phyloP scores from a whole-genome alignment of 2,888 invertebrate species.

The Calameuta idolon region DNA sequence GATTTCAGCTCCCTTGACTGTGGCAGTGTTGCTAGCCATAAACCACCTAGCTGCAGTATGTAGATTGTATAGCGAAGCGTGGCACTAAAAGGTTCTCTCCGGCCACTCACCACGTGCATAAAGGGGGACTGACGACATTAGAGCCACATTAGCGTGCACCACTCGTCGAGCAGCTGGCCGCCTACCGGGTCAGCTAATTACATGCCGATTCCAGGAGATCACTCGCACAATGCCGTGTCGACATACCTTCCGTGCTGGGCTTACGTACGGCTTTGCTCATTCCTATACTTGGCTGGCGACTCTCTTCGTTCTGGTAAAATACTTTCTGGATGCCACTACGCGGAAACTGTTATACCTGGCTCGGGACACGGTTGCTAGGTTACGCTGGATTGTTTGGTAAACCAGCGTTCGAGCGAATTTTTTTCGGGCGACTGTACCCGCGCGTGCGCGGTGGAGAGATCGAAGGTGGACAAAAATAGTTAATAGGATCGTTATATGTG shows the following conservation, averaged over 20 bases:
- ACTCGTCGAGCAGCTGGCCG: conserved; percentile 60
- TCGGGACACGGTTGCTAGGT: not conserved
- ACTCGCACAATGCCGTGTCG: conserved; percentile 37
- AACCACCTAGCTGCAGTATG: not conserved
- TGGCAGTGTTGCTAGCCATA: not conserved
- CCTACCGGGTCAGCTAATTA: conserved; percentile 53
- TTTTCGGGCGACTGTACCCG: not conserved
- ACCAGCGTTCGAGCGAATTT: not conserved
- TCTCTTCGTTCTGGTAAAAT: not conserved
- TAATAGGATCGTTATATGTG: not conserved
- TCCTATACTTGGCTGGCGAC: not conserved
- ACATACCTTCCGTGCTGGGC: conserved; percentile 21
- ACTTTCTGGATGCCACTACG: not conserved
- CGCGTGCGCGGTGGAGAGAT: not conserved
- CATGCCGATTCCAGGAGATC: conserved; percentile 53
- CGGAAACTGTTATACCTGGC: not conserved
- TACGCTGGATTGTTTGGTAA: not conserved
- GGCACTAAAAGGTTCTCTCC: conserved; percentile 30
- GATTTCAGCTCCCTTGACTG: not conserved
- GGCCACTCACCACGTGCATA: conserved; percentile 26
- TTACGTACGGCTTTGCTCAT: not conserved
- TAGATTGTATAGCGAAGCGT: conserved; percentile 13
- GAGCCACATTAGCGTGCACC: conserved; percentile 59
- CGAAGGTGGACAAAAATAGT: not conserved
- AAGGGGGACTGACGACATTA: conserved; percentile 54